These are phyloP conservation scores for Hippocampus kuda DNA, from an alignment of 2,797 vertebrate species.

Conservation along the genomic window DNA sequence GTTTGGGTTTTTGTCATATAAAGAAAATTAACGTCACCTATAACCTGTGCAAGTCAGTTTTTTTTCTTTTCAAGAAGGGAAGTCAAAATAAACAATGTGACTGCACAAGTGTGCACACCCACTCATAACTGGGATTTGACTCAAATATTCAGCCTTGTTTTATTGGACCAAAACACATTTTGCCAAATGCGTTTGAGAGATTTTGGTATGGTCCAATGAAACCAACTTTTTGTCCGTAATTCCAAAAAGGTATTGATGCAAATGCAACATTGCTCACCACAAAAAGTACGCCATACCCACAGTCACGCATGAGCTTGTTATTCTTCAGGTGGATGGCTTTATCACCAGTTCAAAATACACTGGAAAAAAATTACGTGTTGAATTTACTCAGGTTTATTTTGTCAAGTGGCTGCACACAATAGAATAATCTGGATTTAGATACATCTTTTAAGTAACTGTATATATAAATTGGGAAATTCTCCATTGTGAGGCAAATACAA, in stretches of 20 bases:
- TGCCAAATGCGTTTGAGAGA: not conserved
- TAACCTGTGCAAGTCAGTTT: not conserved
- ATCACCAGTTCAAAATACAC: not conserved
- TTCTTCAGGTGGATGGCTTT: not conserved
- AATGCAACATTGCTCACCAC: not conserved
- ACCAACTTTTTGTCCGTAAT: not conserved
- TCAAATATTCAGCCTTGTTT: not conserved
- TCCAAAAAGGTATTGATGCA: not conserved
- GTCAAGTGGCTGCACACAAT: too few relatives aligned
- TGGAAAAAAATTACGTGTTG: too few relatives aligned
- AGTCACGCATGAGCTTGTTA: not conserved
- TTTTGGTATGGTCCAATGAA: not conserved
- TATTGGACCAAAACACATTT: too few relatives aligned
- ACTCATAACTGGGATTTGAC: not conserved
- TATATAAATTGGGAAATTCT: too few relatives aligned
- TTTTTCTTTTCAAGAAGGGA: too few relatives aligned
- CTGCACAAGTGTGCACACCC: too few relatives aligned
- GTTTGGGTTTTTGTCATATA: not conserved
- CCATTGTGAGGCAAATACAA: too few relatives aligned
- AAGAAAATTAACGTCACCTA: not conserved
- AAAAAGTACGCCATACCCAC: not conserved
- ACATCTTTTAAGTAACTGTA: too few relatives aligned
- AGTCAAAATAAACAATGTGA: not conserved
- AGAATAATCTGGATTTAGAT: too few relatives aligned
- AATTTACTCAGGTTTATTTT: too few relatives aligned